These are phyloP conservation scores for Aricia agestis DNA, from an alignment of 1,140 invertebrate genomes.

Conservation along the genomic window DNA sequence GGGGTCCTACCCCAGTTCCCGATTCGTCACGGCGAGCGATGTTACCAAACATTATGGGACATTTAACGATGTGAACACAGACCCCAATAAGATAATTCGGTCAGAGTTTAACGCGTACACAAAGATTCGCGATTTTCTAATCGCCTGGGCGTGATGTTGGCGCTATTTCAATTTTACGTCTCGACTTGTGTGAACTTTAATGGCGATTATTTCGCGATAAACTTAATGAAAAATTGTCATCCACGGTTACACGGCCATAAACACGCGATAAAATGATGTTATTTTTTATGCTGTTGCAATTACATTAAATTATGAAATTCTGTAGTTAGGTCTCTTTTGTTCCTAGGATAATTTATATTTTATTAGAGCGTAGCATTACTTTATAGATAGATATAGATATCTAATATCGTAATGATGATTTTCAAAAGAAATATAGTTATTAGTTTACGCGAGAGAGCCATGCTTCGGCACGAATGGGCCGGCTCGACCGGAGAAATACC, in stretches of 20 bases:
- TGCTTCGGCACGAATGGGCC: too few species aligned
- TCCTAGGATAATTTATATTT: too few species aligned
- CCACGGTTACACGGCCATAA: neutral
- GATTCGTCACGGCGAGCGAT: constrained; percentile 55
- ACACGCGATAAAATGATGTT: neutral
- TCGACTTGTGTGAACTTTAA: constrained; percentile 55
- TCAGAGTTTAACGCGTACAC: constrained; percentile 72
- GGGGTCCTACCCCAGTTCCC: constrained; percentile 43
- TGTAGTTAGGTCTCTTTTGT: too few species aligned
- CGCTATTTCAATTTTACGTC: constrained; percentile 64
- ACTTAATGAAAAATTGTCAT: constrained; percentile 43
- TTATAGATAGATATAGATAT: too few species aligned
- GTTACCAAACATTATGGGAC: constrained; percentile 72
- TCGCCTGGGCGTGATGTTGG: constrained; percentile 54
- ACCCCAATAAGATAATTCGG: constrained; percentile 60
- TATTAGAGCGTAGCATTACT: too few species aligned
- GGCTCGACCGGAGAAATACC: too few species aligned
- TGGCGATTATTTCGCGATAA: constrained; percentile 46
- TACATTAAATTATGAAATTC: too few species aligned
- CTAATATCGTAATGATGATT: too few species aligned
- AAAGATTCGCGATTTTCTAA: constrained; percentile 63
- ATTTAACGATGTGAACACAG: constrained; percentile 70
- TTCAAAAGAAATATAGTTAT: too few species aligned
- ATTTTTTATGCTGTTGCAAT: too few species aligned
- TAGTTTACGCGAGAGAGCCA: too few species aligned